Evolutionary conservation across 2,113 vertebrate genomes (phyloP).

Genomic region (Petromus typicus): DNA sequence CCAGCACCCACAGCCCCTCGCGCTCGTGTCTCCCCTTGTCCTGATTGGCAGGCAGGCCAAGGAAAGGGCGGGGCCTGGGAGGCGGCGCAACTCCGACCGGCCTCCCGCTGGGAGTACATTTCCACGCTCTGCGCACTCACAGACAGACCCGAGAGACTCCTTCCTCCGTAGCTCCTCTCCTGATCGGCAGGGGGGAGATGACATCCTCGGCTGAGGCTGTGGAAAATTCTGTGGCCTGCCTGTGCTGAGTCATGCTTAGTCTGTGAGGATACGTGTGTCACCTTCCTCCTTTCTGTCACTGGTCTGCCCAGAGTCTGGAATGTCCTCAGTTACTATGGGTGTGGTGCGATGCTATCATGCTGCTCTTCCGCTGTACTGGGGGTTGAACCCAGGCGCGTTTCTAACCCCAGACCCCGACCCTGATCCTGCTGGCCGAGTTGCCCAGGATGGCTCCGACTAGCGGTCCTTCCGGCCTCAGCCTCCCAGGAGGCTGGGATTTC

Average conservation of each 20-base stretch:
- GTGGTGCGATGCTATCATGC: background rate
- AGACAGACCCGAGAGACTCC: background rate
- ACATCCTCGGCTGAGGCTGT: background rate
- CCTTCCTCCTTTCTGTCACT: background rate
- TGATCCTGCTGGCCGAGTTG: background rate
- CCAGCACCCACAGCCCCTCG: background rate
- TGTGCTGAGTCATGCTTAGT: conserved; percentile 78
- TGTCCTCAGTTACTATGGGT: background rate
- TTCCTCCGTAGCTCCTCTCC: background rate
- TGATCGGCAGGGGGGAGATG: background rate
- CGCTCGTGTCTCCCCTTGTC: background rate
- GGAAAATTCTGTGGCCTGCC: conserved; percentile 55
- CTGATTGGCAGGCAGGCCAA: background rate
- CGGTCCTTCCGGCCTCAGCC: background rate
- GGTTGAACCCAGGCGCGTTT: background rate
- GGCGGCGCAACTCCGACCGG: background rate
- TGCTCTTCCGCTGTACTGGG: background rate
- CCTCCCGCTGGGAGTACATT: background rate
- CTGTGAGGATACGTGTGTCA: background rate
- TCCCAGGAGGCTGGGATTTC: background rate
- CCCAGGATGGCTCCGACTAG: background rate
- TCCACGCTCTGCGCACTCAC: background rate
- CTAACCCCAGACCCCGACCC: background rate
- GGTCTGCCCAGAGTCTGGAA: background rate
- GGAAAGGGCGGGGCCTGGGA: background rate